Evolutionary conservation across 2,888 invertebrate genomes (phyloP).

Genomic region (Eilema depressum): DNA sequence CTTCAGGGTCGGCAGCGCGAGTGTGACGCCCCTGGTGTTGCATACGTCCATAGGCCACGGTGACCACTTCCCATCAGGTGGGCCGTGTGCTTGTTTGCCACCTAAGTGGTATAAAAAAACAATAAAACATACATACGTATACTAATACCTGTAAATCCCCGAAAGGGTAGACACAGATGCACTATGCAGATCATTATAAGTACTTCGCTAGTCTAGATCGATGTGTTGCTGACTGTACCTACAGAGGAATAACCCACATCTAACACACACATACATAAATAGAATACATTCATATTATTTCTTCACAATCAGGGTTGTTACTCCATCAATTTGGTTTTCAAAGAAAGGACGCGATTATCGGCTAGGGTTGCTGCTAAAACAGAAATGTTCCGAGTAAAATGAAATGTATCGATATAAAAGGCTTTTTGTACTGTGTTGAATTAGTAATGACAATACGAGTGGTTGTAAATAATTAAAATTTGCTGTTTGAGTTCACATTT

Average conservation of each 20-base stretch:
- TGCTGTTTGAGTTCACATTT: background rate
- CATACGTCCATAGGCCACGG: no score
- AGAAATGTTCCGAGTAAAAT: conserved; percentile 1
- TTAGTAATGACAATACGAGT: conserved; percentile 1
- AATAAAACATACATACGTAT: no score
- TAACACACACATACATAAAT: conserved; percentile 1
- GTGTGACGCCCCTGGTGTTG: no score
- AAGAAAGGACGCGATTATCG: background rate
- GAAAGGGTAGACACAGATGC: no score
- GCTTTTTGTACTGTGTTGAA: conserved; percentile 2
- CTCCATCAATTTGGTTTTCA: conserved; percentile 8
- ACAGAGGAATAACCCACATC: background rate
- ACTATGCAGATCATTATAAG: no score
- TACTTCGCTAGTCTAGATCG: no score
- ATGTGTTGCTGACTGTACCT: no score
- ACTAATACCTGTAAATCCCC: no score
- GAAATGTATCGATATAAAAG: background rate
- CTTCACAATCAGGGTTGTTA: conserved; percentile 9
- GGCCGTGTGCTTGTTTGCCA: no score
- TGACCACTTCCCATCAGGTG: no score
- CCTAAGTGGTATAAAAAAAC: no score
- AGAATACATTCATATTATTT: background rate
- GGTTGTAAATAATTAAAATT: background rate
- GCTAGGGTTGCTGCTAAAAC: conserved; percentile 6
- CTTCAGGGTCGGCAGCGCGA: no score